phyloP scores from a whole-genome alignment of 2,888 invertebrate species.

The Atherix ibis region DNA sequence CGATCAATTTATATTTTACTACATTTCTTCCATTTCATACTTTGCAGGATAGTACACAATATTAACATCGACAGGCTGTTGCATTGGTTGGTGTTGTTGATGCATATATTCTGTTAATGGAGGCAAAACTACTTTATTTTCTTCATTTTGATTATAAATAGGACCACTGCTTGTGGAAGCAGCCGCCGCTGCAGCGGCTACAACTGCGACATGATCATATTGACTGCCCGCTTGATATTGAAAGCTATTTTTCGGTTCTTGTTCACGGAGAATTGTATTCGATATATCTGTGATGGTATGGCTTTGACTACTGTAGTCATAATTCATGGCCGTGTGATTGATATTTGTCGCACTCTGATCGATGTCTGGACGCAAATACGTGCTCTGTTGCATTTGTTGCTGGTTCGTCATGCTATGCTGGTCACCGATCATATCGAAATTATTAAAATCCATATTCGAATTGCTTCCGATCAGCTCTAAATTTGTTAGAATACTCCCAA shows the following conservation, averaged over 20 bases:
- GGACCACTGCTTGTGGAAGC: constrained; percentile 1
- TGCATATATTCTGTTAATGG: constrained; percentile 31
- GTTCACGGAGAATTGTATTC: constrained; percentile 11
- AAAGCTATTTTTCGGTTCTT: constrained; percentile 8
- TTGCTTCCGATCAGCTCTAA: constrained; percentile 29
- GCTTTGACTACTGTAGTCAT: constrained; percentile 12
- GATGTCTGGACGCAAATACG: constrained; percentile 12
- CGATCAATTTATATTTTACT: constrained; percentile 1
- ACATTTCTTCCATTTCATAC: no score
- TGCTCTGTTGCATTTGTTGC: constrained; percentile 16
- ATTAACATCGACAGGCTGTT: constrained; percentile 20
- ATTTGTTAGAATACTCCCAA: constrained; percentile 32
- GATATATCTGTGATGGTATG: constrained; percentile 14
- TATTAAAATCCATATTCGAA: constrained; percentile 28
- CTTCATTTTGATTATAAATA: constrained; percentile 10
- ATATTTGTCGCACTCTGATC: constrained; percentile 10
- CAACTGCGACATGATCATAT: constrained; percentile 14
- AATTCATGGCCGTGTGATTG: constrained; percentile 11
- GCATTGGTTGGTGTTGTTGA: constrained; percentile 14
- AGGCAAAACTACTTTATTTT: constrained; percentile 18
- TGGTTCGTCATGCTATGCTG: constrained; percentile 11
- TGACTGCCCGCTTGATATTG: constrained; percentile 12
- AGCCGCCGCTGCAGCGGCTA: constrained; percentile 9
- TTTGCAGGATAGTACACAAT: constrained; percentile 30
- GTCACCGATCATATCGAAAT: constrained; percentile 24